These are phyloP conservation scores for Cheilosia pagana DNA, from an alignment of 2,888 invertebrate genomes.

Conservation along the genomic window DNA sequence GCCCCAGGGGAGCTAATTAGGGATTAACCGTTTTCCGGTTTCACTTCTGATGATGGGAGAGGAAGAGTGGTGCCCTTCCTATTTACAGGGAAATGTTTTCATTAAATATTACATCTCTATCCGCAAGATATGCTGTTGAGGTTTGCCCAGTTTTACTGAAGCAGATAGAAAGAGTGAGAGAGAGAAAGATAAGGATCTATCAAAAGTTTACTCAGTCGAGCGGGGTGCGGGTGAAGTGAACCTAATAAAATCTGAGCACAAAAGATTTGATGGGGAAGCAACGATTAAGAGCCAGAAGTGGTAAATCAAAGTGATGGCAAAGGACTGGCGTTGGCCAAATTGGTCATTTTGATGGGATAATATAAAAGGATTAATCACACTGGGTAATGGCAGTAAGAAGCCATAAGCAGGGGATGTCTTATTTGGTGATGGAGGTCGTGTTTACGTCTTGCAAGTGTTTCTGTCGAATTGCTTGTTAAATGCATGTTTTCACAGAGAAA, in stretches of 20 bases:
- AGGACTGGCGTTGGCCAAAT: constrained; percentile 26
- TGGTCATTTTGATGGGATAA: constrained; percentile 26
- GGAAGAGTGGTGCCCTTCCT: background rate
- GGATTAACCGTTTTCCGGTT: constrained; percentile 79
- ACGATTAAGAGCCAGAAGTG: constrained; percentile 45
- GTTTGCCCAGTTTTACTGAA: background rate
- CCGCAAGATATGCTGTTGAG: constrained; percentile 55
- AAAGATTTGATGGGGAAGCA: constrained; percentile 28
- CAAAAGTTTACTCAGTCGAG: constrained; percentile 15
- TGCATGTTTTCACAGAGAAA: too few species aligned
- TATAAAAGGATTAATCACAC: constrained; percentile 34
- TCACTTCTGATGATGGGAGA: background rate
- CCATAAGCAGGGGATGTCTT: background rate
- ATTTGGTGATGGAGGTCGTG: background rate
- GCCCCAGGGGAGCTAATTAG: constrained; percentile 82
- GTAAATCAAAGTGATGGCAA: constrained; percentile 22
- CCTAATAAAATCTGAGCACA: constrained; percentile 45
- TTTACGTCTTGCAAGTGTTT: too few species aligned
- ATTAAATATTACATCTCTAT: constrained; percentile 39
- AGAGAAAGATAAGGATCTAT: background rate
- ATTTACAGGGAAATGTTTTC: constrained; percentile 31
- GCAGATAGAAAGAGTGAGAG: too few species aligned
- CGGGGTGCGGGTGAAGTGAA: background rate
- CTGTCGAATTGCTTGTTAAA: too few species aligned
- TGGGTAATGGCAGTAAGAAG: background rate